Base-by-base conservation (phyloP, 2,888 invertebrate species). In the Dryadula phaetusa region DNA sequence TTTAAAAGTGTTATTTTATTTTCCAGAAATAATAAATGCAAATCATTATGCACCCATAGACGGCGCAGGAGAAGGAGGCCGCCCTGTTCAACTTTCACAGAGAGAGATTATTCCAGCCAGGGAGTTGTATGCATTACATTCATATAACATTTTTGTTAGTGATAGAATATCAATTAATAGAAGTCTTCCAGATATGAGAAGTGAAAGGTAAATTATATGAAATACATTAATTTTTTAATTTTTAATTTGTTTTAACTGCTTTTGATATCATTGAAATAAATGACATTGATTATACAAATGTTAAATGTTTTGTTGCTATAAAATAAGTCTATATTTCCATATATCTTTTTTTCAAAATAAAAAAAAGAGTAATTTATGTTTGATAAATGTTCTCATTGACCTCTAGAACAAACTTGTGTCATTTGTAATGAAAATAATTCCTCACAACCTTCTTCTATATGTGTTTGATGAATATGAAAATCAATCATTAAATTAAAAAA, bases 111-210 rank as follows among this genome's bases (percentile, higher is more conserved):
- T 95, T 40, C 94, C 94, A 75, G 97, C 97, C 93, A 95, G 95
- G 78, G 96, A 96, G 71, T 93, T 97, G 42, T 98, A 96, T 81
- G 94, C 95, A 77, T 94, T 98, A 37, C 98, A 98, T 84, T 95
- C 96, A 40, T 98, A 98, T 82, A 98, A 98, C 84, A 93, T 98
- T 74, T 90, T 98, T 85, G 97, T 96, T 65, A 97, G 97, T 81
- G 98, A 98, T 88, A 95, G 95, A 73, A 97, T 98, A 81, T 96
- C 97, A 10, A 92, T 98, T 40, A 97, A 98, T 82, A 93, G 98
- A 76, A 95, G 95, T 67, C 92, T 98, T 52, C 97, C 97, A 14
- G 98, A 98, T 87, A 96, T 97, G 78, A 90, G 98, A 72, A 96
- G 96, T 82, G 95, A 95, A 79, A 95, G 95, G 97, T 97, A 88